Evolutionary conservation across 2,888 invertebrate species (phyloP).

Genomic region (Nebria salina): DNA sequence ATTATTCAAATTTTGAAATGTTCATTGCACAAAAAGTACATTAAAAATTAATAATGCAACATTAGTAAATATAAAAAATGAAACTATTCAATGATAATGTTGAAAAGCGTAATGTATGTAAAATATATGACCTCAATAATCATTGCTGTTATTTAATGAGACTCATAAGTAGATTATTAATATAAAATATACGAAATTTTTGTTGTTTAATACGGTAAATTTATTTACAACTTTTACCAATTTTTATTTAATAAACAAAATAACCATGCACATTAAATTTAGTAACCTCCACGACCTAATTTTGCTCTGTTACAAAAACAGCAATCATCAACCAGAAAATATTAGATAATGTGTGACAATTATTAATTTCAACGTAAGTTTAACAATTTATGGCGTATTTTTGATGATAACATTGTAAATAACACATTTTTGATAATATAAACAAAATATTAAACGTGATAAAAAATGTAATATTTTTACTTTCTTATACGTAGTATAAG

Average conservation of each 20-base stretch:
- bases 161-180: not conserved
- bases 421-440: too few species aligned
- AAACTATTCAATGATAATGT: not conserved
- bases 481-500: too few species aligned
- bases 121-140: not conserved
- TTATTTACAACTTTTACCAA: not conserved
- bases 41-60: not conserved
- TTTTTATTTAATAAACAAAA: not conserved
- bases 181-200: not conserved
- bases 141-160: not conserved
- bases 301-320: too few species aligned
- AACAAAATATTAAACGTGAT: too few species aligned
- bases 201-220: not conserved
- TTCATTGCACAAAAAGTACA: not conserved
- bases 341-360: too few species aligned
- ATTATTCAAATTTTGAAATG: too few species aligned
- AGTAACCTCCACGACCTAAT: too few species aligned
- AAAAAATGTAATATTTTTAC: too few species aligned
- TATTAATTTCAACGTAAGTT: too few species aligned
- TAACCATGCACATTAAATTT: not conserved
- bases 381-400: too few species aligned
- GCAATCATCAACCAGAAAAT: too few species aligned
- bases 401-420: too few species aligned
- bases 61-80: not conserved
- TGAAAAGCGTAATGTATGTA: not conserved